phyloP scores from a whole-genome alignment of 2,797 vertebrate genomes.

The Poecile montanus region DNA sequence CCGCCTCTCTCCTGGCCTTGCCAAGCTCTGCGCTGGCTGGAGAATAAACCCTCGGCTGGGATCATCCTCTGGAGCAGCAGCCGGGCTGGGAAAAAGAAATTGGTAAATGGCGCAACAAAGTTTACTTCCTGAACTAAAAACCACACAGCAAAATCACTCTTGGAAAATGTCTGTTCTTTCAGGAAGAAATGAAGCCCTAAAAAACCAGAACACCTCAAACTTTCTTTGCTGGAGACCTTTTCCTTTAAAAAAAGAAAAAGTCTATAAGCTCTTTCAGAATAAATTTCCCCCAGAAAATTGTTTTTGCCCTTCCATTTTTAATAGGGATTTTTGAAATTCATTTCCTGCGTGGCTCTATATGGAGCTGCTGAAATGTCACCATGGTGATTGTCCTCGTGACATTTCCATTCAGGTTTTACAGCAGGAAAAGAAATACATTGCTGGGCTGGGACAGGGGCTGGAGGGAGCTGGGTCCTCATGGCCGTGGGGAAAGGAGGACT shows the following conservation, averaged over 20 bases:
- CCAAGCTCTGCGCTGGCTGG: conserved; percentile 17
- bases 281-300: conserved; percentile 37
- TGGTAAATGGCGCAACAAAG: background rate
- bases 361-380: conserved; percentile 61
- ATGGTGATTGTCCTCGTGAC: conserved; percentile 67
- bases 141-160: accelerated
- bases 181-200: background rate
- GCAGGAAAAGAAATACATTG: background rate
- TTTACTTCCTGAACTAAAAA: background rate
- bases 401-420: conserved; percentile 24
- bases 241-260: background rate
- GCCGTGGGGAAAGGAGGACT: accelerated
- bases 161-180: background rate
- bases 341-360: conserved; percentile 17
- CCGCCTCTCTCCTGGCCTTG: conserved; percentile 61
- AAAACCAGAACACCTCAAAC: background rate
- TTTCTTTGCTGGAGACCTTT: conserved; percentile 16
- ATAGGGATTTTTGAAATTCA: conserved; percentile 57
- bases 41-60: background rate
- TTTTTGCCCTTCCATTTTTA: conserved; percentile 55
- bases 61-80: background rate
- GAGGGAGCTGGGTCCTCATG: accelerated
- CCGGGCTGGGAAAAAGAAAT: background rate
- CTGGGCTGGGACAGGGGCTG: background rate
- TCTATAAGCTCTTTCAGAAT: background rate